phyloP scores from a whole-genome alignment of 2,888 invertebrate species.

The Eueremaeus valkanovi region DNA sequence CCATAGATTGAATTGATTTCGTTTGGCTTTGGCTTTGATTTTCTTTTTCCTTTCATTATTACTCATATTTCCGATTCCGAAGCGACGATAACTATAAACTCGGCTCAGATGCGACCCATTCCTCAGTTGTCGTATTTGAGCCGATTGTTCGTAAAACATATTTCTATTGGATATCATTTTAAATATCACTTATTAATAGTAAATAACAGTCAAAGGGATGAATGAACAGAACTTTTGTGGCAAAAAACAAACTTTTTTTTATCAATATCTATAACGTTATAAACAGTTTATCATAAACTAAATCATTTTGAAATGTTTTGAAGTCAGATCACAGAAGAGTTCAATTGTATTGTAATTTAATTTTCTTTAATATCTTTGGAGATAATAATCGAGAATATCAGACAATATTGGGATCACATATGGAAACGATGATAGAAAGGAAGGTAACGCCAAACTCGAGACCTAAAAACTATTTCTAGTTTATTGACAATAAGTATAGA shows the following conservation, averaged over 20 bases:
- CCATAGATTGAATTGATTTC: conserved; percentile 1
- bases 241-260: background rate
- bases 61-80: background rate
- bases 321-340: no score
- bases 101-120: background rate
- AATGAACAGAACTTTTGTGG: no score
- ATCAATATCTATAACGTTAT: no score
- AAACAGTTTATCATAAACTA: no score
- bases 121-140: background rate
- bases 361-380: no score
- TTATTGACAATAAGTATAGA: background rate
- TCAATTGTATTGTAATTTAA: no score
- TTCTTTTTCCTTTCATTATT: background rate
- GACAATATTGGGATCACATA: no score
- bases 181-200: background rate
- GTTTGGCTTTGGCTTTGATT: background rate
- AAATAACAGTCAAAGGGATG: no score
- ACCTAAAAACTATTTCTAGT: no score
- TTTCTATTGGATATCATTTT: background rate
- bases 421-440: no score
- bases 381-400: background rate
- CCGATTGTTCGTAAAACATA: conserved; percentile 5
- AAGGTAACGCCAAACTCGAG: no score
- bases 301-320: background rate
- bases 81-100: background rate